Evolutionary conservation across 2,888 invertebrate species (phyloP).

Genomic region (Leptinotarsa rubiginosa): DNA sequence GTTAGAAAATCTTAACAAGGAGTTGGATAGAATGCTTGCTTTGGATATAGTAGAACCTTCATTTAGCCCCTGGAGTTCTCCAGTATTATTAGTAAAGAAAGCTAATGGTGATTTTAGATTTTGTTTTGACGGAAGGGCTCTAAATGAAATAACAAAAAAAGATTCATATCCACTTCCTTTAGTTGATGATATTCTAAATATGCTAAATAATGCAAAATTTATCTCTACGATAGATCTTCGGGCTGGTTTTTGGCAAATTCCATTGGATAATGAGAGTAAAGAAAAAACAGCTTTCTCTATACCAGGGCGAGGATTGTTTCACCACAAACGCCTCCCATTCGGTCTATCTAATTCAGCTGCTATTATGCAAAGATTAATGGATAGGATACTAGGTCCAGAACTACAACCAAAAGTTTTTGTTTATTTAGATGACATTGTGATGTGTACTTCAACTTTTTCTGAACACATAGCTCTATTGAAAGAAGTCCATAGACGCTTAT

Average conservation of each 20-base stretch:
- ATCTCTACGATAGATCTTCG: neutral
- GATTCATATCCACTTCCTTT: too few relatives aligned
- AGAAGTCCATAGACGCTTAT: neutral
- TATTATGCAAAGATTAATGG: neutral
- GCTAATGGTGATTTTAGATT: too few relatives aligned
- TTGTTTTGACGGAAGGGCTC: too few relatives aligned
- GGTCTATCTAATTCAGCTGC: neutral
- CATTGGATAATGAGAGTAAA: neutral
- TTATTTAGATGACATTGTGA: slow-evolving; percentile 46
- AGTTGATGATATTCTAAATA: too few relatives aligned
- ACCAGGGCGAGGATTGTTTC: slow-evolving; percentile 16
- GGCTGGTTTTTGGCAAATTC: slow-evolving; percentile 13
- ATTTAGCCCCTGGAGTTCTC: neutral
- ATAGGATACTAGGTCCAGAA: neutral
- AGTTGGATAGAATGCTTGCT: neutral
- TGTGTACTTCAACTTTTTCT: slow-evolving; percentile 38
- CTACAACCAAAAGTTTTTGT: slow-evolving; percentile 29
- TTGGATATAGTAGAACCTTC: slow-evolving; percentile 5
- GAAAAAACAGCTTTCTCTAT: slow-evolving; percentile 9
- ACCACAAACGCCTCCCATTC: neutral
- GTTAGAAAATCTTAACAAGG: neutral
- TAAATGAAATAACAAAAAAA: too few relatives aligned
- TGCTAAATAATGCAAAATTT: too few relatives aligned
- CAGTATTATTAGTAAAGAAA: neutral
- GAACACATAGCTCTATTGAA: slow-evolving; percentile 16